Evolutionary conservation across 2,113 vertebrate genomes (phyloP).

Genomic region (Oophaga pumilio): DNA sequence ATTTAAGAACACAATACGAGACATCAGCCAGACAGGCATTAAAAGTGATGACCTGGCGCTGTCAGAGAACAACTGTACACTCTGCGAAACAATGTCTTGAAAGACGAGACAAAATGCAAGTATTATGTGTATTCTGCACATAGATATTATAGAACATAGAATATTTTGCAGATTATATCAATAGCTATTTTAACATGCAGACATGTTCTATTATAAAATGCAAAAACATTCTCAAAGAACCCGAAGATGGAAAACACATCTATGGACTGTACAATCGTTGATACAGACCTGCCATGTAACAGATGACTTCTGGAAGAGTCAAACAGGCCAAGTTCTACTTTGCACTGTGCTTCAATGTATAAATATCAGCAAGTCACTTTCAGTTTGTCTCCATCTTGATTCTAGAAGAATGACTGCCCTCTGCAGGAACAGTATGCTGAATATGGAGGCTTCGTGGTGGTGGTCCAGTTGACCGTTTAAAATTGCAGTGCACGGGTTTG

Average conservation of each 20-base stretch:
- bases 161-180: neutral
- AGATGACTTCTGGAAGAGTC: neutral
- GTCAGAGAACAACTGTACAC: constrained; percentile 63
- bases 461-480: too few species aligned
- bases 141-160: neutral
- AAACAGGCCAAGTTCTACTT: neutral
- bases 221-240: neutral
- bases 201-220: neutral
- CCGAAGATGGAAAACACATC: neutral
- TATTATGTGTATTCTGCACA: neutral
- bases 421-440: neutral
- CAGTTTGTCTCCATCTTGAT: neutral
- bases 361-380: neutral
- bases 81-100: constrained; percentile 69
- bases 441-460: neutral
- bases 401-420: neutral
- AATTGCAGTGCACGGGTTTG: neutral
- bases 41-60: constrained; percentile 77
- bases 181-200: neutral
- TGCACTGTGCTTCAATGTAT: neutral
- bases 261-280: neutral
- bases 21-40: constrained; percentile 83
- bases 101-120: neutral
- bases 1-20: constrained; percentile 85
- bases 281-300: neutral